Conservation (phyloP, 2,113 vertebrate genomes). For the Oplegnathus fasciatus region DNA sequence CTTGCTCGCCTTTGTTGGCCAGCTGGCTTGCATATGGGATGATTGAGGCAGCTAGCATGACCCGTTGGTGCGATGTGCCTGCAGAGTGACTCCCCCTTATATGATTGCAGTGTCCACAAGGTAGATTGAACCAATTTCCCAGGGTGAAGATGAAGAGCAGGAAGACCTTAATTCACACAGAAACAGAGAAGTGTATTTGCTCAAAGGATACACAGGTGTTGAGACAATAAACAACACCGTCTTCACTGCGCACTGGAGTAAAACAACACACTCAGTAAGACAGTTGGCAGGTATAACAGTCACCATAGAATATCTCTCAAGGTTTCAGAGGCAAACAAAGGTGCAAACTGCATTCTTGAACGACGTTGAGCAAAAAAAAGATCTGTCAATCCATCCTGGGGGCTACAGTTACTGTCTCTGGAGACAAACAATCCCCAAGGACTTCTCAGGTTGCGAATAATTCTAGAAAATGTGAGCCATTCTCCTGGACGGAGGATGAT, state of each 20-base stretch:
- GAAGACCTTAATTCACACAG: slow-evolving; percentile 17
- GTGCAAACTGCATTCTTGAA: slow-evolving; percentile 29
- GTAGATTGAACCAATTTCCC: slow-evolving; percentile 23
- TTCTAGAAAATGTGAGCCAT: slow-evolving; percentile 36
- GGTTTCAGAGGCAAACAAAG: slow-evolving; percentile 45
- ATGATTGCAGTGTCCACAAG: slow-evolving; percentile 9
- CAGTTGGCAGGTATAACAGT: slow-evolving; percentile 6
- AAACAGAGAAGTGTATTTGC: slow-evolving; percentile 18
- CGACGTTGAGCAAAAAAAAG: slow-evolving; percentile 36
- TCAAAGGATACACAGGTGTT: slow-evolving; percentile 27
- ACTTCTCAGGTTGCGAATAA: slow-evolving; percentile 35
- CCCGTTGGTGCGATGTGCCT: too few species aligned
- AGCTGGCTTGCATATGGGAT: too few species aligned
- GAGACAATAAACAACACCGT: slow-evolving; percentile 24
- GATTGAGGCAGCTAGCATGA: too few species aligned
- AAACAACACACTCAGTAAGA: slow-evolving; percentile 35
- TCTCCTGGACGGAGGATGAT: slow-evolving; percentile 32
- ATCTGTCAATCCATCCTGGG: slow-evolving; percentile 23
- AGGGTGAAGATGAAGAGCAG: slow-evolving; percentile 11
- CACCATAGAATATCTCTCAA: slow-evolving; percentile 18
- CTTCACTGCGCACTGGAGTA: slow-evolving; percentile 15
- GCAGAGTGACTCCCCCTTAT: neutral
- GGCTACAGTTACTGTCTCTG: slow-evolving; percentile 38
- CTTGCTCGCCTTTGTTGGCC: too few species aligned
- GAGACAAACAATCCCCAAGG: slow-evolving; percentile 58